Percentiles rank a stretch among this genome's conserved stretches.
phyloP scores from a whole-genome alignment of 1,140 invertebrate genomes.

The Nasonia giraulti region DNA sequence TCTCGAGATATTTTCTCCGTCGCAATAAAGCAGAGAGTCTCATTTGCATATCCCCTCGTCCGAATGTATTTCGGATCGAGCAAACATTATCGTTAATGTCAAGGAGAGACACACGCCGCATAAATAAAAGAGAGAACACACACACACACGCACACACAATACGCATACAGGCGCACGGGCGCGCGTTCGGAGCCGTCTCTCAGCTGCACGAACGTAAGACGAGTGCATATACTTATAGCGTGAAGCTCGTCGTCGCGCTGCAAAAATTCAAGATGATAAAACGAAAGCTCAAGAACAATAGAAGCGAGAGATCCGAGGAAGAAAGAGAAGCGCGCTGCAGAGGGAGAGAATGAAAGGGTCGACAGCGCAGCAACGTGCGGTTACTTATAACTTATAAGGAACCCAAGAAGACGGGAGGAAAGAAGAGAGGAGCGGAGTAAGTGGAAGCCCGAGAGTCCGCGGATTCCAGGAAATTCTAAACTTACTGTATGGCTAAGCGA shows the following conservation, averaged over 20 bases:
- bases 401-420: background rate
- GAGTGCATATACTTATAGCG: background rate
- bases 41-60: background rate
- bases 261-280: background rate
- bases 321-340: background rate
- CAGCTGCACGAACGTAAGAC: background rate
- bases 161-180: too few species aligned
- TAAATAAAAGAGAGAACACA: constrained; percentile 3
- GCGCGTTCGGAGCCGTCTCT: background rate
- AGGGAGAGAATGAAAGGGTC: constrained; percentile 8
- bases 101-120: background rate
- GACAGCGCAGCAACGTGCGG: background rate
- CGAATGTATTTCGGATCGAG: background rate
- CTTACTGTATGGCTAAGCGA: constrained; percentile 70
- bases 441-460: background rate
- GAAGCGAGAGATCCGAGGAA: background rate
- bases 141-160: background rate
- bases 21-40: constrained; percentile 4
- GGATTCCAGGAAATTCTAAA: constrained; percentile 52
- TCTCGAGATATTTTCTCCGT: constrained; percentile 11
- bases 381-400: background rate
- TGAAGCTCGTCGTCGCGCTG: background rate
- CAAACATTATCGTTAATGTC: constrained; percentile 13
- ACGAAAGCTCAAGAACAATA: constrained; percentile 15
- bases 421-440: background rate